Evolutionary conservation across 2,888 invertebrate species (phyloP), one percentile per base, ranked within the genome.

Genomic region (Agrotis exclamationis): DNA sequence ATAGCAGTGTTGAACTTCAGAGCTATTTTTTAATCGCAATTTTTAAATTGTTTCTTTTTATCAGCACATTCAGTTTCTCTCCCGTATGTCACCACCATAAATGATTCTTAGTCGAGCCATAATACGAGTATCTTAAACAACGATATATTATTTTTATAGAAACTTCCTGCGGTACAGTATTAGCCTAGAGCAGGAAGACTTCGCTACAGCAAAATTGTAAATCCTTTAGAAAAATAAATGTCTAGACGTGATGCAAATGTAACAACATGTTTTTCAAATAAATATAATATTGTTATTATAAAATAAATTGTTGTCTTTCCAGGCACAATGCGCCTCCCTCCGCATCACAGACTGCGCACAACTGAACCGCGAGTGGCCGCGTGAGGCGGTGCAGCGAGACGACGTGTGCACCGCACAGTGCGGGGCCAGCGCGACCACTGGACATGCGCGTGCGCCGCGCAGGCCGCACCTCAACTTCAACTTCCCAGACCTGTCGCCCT

Each of bases 331-430:
- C 88, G 98, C 98, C 3, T 99, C 99, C 0, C 95, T 99, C 13
- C 97, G 98, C 84, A 98, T 99, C 76, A 98, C 98, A 0, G 98
- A 99, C 94, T 99, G 99, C 93, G 97, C 97, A 20, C 98, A 98
- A 86, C 96, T 99, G 47, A 96, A 98, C 64, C 97, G 98, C 74
- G 98, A 98, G 92, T 98, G 98, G 97, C 97, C 98, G 65, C 97
- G 98, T 68, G 98, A 98, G 45, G 98, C 98, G 0, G 98, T 99
- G 54, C 92, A 98, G 28, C 97, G 98, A 3, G 99, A 99, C 89
- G 98, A 98, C 90, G 98, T 99, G 18, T 99, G 99, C 94, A 97
- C 98, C 22, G 98, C 98, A 4, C 99, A 99, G 93, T 99, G 99
- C 91, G 98, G 98, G 54, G 98, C 98, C 86, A 96, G 93, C 95